Evolutionary conservation across 2,888 invertebrate genomes (phyloP), one percentile per base, ranked within the genome.

Genomic region (Dasysyrphus albostriatus): DNA sequence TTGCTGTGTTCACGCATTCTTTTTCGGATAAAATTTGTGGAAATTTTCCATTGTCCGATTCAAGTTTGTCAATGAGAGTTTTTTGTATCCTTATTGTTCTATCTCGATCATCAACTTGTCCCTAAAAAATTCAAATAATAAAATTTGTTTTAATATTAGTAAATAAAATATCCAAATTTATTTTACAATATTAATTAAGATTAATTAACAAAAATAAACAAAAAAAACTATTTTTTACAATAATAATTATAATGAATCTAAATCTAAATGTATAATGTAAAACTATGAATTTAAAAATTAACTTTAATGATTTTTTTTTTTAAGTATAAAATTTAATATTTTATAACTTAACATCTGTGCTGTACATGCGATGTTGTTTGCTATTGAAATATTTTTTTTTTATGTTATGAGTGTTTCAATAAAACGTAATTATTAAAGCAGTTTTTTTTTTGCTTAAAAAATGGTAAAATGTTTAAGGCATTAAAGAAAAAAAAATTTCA

Each of bases 31-130:
- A 94, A 93, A 91, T 89, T 93, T 91, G 93, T 91, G 89, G 91
- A 92, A 29, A 91, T 89, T 89, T 92, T 58, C 88, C 90, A 88
- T 83, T 92, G 89, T 92, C 92, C 61, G 91, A 90, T 90, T 92
- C 92, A 81, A 93, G 93, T 91, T 95, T 94, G 90, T 94, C 94
- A 94, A 97, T 95, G 92, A 96, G 95, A 90, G 95, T 95, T 93
- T 97, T 97, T 92, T 98, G 94, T 91, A 95, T 94, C 91, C 96
- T 95, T 93, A 98, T 96, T 90, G 96, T 95, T 89, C 96, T 95
- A 92, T 98, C 97, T 90, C 96, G 96, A 92, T 98, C 97, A 91
- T 98, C 97, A 90, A 97, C 93, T 94, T 98, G 97, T 90, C 97
- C 94, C 94, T 96, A 92, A 59, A 39, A 63, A 63, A 51, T 63